Percentiles rank a stretch among this genome's conserved stretches.
Evolutionary conservation across 2,113 vertebrate species (phyloP).

Genomic region (Stictonetta naevosa): DNA sequence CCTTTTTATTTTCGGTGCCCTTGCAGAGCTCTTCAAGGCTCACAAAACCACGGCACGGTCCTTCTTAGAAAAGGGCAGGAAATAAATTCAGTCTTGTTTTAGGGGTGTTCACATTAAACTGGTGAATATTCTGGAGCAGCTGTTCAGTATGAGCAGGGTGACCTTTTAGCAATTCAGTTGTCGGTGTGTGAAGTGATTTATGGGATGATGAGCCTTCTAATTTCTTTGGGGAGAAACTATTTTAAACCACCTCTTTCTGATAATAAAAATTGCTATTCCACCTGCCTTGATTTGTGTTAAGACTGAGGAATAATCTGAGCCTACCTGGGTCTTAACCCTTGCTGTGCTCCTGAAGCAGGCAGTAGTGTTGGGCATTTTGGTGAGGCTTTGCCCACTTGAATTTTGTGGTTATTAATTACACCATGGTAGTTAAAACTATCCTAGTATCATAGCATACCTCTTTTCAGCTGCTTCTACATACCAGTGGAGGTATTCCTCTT

Average conservation of each 20-base stretch:
- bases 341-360: accelerated
- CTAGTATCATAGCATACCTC: background rate
- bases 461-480: background rate
- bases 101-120: background rate
- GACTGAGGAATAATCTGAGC: background rate
- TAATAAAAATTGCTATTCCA: background rate
- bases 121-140: constrained; percentile 12
- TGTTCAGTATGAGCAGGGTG: background rate
- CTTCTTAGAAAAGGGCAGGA: background rate
- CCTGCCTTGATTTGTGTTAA: background rate
- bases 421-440: background rate
- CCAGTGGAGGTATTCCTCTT: background rate
- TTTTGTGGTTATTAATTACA: background rate
- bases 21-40: background rate
- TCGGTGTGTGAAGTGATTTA: constrained; percentile 22
- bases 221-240: constrained; percentile 9
- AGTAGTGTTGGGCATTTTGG: background rate
- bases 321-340: background rate
- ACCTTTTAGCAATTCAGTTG: background rate
- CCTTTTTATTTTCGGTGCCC: background rate
- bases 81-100: background rate
- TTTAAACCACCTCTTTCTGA: background rate
- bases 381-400: background rate
- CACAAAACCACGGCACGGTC: background rate
- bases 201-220: background rate